A percentile compares a stretch with the other conserved stretches of the same genome.
phyloP scores from a whole-genome alignment of 2,888 invertebrate species.

The Oligia strigilis region DNA sequence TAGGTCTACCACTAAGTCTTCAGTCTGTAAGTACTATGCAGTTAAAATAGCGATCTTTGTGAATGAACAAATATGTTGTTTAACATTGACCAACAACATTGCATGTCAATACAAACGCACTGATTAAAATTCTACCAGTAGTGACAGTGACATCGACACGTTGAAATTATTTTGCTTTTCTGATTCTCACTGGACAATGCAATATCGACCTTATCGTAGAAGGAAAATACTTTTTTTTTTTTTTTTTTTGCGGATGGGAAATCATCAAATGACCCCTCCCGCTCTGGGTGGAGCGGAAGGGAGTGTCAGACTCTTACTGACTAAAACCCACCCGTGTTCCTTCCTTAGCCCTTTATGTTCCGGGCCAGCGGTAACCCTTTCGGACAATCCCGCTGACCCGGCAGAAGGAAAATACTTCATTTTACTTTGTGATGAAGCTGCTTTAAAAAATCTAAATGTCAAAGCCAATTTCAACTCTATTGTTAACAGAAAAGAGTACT shows the following conservation, averaged over 20 bases:
- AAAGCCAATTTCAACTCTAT: constrained; percentile 27
- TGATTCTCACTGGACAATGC: background rate
- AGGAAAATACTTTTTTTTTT: too few relatives aligned
- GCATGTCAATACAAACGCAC: constrained; percentile 24
- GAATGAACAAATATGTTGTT: constrained; percentile 6
- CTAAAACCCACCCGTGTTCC: too few relatives aligned
- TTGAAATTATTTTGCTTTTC: constrained; percentile 33
- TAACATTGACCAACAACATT: constrained; percentile 34
- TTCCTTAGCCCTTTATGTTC: too few relatives aligned
- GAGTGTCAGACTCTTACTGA: too few relatives aligned
- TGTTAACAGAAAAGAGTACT: rapidly evolving
- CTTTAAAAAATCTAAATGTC: background rate
- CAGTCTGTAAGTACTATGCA: too few relatives aligned
- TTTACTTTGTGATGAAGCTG: background rate
- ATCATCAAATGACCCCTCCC: too few relatives aligned
- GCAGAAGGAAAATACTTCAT: background rate
- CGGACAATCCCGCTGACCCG: too few relatives aligned
- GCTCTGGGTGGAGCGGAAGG: too few relatives aligned
- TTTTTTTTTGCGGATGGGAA: too few relatives aligned
- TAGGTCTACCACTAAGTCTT: background rate
- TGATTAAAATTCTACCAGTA: constrained; percentile 33
- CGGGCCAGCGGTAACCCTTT: too few relatives aligned
- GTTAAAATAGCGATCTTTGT: background rate
- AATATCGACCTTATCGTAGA: constrained; percentile 9
- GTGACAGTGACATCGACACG: constrained; percentile 41